Base-by-base conservation (phyloP, 2,888 invertebrate genomes). In the Oligia latruncula region DNA sequence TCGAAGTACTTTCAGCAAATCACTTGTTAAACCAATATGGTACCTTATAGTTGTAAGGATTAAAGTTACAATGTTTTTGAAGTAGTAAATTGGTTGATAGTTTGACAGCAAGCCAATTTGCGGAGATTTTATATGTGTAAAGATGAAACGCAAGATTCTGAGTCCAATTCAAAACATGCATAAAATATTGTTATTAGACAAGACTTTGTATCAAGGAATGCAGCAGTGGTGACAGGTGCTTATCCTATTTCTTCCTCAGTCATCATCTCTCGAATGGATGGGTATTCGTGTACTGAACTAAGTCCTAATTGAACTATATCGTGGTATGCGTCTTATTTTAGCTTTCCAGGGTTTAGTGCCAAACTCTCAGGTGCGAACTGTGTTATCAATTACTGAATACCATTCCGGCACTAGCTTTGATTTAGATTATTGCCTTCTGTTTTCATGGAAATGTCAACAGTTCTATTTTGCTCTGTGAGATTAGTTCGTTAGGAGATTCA, bases 291-390 rank as follows among this genome's bases (percentile, higher is more conserved):
- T 85, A 84, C 78, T 78, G 78, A 84, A 83, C 79, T 80, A 62
- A 62, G 20, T 75, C 77, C 71, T 82, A 81, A 82, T 87, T 83
- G 75, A 76, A 84, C 77, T 82, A 73, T 80, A 84, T 77, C 74
- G 58, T 78, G 88, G 89, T 85, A 90, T 87, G 87, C 86, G 77
- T 88, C 90, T 90, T 91, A 91, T 91, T 92, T 92, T 90, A 91
- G 88, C 74, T 79, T 80, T 81, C 23, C 73, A 87, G 91, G 91
- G 92, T 91, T 81, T 81, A 64, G 78, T 95, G 95, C 95, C 95
- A 95, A 94, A 88, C 87, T 85, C 89, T 92, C 95, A 95, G 95
- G 95, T 95, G 95, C 87, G 92, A 94, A 93, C 83, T 87, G 84
- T 88, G 88, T 92, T 93, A 92, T 92, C 92, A 92, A 92, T 92